Conservation (phyloP, 2,113 vertebrate genomes). For the Callorhinus ursinus region DNA sequence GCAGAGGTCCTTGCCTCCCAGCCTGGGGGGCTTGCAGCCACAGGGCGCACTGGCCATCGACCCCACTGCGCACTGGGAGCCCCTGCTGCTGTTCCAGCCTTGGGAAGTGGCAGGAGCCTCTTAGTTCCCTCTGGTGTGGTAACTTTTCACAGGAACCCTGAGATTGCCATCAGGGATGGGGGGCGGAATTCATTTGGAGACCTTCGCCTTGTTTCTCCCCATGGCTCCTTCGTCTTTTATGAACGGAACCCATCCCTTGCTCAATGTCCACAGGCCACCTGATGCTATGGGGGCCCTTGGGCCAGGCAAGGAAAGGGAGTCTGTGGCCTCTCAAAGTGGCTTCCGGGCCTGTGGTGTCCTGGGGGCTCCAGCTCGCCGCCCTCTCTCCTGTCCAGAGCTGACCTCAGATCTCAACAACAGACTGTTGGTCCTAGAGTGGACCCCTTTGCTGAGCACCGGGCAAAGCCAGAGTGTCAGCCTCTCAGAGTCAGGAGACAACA, state of each 20-base stretch:
- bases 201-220: not conserved
- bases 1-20: no score
- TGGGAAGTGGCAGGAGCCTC: not conserved
- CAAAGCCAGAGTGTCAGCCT: accelerated
- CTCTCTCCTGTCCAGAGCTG: no score
- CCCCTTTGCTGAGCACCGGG: not conserved
- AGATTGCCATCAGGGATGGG: not conserved
- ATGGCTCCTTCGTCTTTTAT: not conserved
- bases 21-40: not conserved
- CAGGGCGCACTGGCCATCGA: accelerated
- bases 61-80: not conserved
- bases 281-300: no score
- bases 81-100: not conserved
- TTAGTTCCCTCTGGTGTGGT: not conserved
- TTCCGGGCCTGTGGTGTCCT: accelerated
- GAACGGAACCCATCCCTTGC: no score
- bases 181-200: not conserved
- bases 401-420: not conserved
- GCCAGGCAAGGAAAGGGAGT: not conserved
- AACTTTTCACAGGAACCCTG: not conserved
- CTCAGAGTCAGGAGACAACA: not conserved
- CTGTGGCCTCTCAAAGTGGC: not conserved
- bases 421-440: not conserved
- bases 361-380: no score
- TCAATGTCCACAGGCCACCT: not conserved